Evolutionary conservation across 2,888 invertebrate species (phyloP).

Genomic region (Malthinus seriepunctatus): DNA sequence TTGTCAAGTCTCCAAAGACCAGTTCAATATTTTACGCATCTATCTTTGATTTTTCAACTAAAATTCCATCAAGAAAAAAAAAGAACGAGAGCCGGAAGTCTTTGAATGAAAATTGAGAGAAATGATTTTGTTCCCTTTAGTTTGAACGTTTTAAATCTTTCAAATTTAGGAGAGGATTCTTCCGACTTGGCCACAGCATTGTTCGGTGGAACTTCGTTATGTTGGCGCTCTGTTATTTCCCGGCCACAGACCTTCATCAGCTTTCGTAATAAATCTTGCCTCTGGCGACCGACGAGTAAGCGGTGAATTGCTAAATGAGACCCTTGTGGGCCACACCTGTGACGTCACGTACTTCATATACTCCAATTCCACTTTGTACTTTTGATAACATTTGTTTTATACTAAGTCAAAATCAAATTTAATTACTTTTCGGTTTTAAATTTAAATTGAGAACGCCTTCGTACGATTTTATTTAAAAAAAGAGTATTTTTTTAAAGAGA

Average conservation of each 20-base stretch:
- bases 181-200: constrained; percentile 25
- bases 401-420: no score
- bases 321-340: constrained; percentile 37
- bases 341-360: constrained; percentile 32
- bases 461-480: no score
- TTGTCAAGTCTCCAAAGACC: constrained; percentile 40
- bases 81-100: no score
- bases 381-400: background rate
- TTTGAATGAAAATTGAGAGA: constrained; percentile 33
- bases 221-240: constrained; percentile 27
- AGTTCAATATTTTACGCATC: constrained; percentile 45
- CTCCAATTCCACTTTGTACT: constrained; percentile 5
- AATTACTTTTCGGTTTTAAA: no score
- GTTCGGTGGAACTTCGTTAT: constrained; percentile 29
- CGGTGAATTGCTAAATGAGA: constrained; percentile 38
- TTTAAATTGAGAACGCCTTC: no score
- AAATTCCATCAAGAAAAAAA: background rate
- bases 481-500: no score
- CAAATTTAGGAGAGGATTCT: constrained; percentile 28
- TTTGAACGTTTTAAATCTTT: constrained; percentile 27
- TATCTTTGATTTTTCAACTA: constrained; percentile 34
- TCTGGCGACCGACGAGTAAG: constrained; percentile 33
- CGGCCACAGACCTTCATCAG: constrained; percentile 30
- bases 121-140: constrained; percentile 34
- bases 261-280: constrained; percentile 34